phyloP scores from a whole-genome alignment of 2,797 vertebrate species.

The Esox lucius region DNA sequence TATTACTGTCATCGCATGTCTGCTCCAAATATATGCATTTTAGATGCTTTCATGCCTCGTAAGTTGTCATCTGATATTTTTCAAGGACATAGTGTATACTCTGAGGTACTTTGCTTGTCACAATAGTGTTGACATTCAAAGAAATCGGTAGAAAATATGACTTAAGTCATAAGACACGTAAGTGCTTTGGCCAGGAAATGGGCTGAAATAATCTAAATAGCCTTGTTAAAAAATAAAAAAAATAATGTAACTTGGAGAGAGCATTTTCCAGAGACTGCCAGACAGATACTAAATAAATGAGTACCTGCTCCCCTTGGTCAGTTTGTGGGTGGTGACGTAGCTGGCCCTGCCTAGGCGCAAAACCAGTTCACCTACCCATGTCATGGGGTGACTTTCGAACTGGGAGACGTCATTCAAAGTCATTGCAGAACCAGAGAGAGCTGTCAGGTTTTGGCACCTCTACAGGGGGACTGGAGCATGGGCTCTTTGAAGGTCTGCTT shows the following conservation, averaged over 20 bases:
- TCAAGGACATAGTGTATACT: slow-evolving; percentile 4
- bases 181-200: too few species aligned
- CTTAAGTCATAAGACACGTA: too few species aligned
- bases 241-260: not conserved
- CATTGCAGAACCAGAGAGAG: too few species aligned
- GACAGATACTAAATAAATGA: not conserved
- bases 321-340: too few species aligned
- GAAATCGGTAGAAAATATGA: not conserved
- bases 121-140: not conserved
- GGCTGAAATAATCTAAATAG: not conserved
- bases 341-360: too few species aligned
- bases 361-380: too few species aligned
- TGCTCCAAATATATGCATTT: slow-evolving; percentile 24
- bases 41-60: slow-evolving; percentile 19
- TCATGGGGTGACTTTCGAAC: too few species aligned
- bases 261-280: not conserved
- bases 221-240: not conserved
- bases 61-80: slow-evolving; percentile 28
- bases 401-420: too few species aligned
- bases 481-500: too few species aligned
- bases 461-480: too few species aligned
- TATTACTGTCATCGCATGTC: slow-evolving; percentile 37
- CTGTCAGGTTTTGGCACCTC: too few species aligned
- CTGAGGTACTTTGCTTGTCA: not conserved
- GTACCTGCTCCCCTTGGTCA: too few species aligned